Evolutionary conservation across 1,140 invertebrate species (phyloP), one percentile per base, ranked within the genome.

Genomic region (Probaryconus sp.): DNA sequence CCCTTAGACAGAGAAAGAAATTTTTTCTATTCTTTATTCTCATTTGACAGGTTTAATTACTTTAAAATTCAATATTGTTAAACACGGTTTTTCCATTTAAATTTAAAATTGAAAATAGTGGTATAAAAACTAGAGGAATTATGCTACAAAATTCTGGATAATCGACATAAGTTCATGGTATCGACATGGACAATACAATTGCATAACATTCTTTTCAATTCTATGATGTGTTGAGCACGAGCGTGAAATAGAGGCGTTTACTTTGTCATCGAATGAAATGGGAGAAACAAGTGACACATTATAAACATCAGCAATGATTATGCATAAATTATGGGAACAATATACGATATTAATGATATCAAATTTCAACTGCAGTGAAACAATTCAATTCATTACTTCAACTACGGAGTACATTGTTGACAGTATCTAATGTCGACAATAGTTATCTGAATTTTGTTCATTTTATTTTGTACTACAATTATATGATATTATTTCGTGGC

Each of bases 161-260:
- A 61, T 61, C 31, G 33, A 63, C 51, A 60, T 37, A n/a, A 43
- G 33, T 6, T 42, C 14, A 26, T 10, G 38, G 30, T 50, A 69
- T 45, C 10, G 10, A 21, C 3, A 28, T 11, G 21, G 35, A 69
- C 65, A 69, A 60, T 60, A 21, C 53, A 21, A 69, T 69, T 69
- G 38, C 47, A 45, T 60, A 69, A 69, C 30, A 51, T 40, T 40
- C 42, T 31, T 60, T 60, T 69, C 26, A 53, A 53, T 60, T 60
- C 28, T 2, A 11, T 21, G 37, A 58, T 33, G 26, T 28, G 16
- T 47, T n/a, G 42, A 17, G 7, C 16, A 38, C 9, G 37, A 24
- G 42, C 40, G 31, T 31, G 33, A 58, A 43, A 51, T 51, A 47
- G 42, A 60, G 37, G 65, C 18, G 53, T 58, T 68, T 68, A 51